phyloP scores from a whole-genome alignment of 2,113 vertebrate genomes.

The Perognathus longimembris region DNA sequence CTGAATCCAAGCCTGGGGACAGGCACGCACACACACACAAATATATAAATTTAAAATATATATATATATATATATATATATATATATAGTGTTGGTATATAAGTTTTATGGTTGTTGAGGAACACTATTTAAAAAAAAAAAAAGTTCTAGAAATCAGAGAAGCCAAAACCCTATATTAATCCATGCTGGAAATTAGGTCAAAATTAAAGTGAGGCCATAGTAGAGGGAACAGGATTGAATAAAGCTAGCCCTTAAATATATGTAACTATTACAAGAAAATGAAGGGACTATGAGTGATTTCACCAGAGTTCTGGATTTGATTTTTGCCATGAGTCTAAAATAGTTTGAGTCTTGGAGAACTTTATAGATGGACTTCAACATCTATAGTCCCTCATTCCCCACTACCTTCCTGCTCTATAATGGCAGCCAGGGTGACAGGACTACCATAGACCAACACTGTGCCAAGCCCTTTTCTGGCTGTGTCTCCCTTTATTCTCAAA shows the following conservation, averaged over 20 bases:
- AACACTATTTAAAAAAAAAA: not conserved
- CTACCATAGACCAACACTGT: not conserved
- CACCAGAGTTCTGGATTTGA: no score
- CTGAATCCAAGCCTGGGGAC: no score
- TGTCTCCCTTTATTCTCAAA: not conserved
- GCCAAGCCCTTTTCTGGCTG: not conserved
- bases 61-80: no score
- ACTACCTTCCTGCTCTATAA: not conserved
- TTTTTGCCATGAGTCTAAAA: no score
- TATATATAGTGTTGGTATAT: not conserved
- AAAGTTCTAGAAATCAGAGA: not conserved
- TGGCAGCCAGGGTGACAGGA: not conserved
- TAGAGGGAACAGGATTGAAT: not conserved
- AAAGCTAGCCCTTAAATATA: not conserved
- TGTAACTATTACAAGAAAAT: not conserved
- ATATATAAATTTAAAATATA: no score
- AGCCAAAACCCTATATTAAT: conserved; percentile 19
- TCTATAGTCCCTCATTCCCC: no score
- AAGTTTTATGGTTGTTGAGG: not conserved
- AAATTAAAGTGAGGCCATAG: not conserved
- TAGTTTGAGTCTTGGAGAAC: no score
- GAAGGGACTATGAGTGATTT: no score
- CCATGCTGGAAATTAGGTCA: not conserved
- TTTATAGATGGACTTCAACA: not conserved
- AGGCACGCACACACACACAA: no score